Evolutionary conservation across 2,113 vertebrate genomes (phyloP).

Genomic region (Lepisosteus osseus): DNA sequence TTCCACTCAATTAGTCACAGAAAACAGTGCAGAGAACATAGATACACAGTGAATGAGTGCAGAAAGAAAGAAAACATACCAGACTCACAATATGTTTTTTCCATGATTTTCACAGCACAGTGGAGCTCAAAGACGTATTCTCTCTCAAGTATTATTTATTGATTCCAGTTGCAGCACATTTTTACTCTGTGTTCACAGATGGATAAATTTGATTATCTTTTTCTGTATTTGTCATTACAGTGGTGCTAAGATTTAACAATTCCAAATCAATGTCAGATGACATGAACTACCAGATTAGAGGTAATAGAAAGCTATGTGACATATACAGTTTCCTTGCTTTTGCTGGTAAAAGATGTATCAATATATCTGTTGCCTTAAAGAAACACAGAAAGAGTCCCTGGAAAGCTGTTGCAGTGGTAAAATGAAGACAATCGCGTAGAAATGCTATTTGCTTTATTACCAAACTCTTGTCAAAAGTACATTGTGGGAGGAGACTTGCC

Average conservation of each 20-base stretch:
- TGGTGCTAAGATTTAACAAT: neutral
- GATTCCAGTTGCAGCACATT: too few species aligned
- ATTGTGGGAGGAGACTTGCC: neutral
- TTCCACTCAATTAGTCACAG: too few species aligned
- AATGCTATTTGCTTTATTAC: neutral
- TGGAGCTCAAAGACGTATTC: too few species aligned
- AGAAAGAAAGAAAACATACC: too few species aligned
- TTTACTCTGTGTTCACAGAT: too few species aligned
- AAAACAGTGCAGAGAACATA: too few species aligned
- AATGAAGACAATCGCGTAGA: conserved; percentile 2
- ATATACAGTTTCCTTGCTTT: neutral
- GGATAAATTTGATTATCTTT: too few species aligned
- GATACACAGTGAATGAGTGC: too few species aligned
- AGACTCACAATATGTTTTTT: too few species aligned
- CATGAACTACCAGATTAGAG: neutral
- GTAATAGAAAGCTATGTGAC: neutral
- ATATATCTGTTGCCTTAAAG: neutral
- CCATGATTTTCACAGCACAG: too few species aligned
- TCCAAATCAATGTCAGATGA: neutral
- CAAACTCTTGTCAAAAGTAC: neutral
- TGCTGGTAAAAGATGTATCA: too few species aligned
- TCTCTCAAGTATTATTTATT: too few species aligned
- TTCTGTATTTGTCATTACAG: neutral
- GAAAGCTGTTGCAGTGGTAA: neutral
- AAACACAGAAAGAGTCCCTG: neutral